Conservation (phyloP, 2,888 invertebrate species). For the Oscheius sp. region DNA sequence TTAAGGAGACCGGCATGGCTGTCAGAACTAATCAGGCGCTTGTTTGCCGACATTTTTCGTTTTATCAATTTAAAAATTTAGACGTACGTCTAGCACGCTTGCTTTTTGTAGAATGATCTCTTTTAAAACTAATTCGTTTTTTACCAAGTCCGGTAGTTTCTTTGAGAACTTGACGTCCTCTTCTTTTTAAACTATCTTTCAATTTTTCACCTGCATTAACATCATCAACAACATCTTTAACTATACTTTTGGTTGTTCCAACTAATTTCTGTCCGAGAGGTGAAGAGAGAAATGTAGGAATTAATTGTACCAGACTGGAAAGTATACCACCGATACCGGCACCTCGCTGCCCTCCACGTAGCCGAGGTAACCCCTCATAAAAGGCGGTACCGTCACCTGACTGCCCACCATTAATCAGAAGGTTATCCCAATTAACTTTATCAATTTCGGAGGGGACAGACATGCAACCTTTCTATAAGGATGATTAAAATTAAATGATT, state of each 20-base stretch:
- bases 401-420: no score
- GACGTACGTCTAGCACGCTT: neutral
- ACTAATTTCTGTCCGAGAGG: neutral
- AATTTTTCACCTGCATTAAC: neutral
- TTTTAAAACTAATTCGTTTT: neutral
- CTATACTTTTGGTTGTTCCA: neutral
- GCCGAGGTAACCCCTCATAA: neutral
- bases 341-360: neutral
- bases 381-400: neutral
- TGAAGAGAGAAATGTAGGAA: neutral
- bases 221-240: neutral
- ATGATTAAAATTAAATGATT: no score
- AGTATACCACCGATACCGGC: neutral
- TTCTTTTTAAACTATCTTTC: neutral
- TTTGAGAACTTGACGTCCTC: neutral
- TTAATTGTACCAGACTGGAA: neutral
- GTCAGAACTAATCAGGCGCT: no score
- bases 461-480: no score
- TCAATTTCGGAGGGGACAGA: no score
- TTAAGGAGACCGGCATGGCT: no score
- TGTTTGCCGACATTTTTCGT: no score
- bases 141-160: neutral
- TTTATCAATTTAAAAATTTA: no score
- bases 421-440: no score
- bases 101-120: neutral